phyloP scores from a whole-genome alignment of 2,888 invertebrate species.

The Stenodera caucasica region DNA sequence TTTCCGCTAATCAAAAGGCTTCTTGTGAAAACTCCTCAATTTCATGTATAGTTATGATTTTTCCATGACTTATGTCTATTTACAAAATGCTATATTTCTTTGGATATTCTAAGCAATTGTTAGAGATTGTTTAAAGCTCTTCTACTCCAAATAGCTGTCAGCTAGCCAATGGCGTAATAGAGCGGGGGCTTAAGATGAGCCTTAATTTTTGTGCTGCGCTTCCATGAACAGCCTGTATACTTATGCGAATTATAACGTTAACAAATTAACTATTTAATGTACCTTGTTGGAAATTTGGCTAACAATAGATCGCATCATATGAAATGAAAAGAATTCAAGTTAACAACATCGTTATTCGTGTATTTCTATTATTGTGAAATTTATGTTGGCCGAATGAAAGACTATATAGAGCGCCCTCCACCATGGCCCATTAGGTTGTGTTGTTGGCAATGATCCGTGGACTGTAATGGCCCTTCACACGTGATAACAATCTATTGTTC shows the following conservation, averaged over 20 bases:
- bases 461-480: slow-evolving; percentile 39
- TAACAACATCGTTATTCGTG: neutral
- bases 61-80: no score
- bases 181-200: no score
- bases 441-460: slow-evolving; percentile 38
- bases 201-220: no score
- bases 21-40: no score
- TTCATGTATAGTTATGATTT: no score
- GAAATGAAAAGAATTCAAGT: neutral
- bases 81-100: no score
- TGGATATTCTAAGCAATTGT: no score
- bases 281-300: neutral
- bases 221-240: no score
- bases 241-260: neutral
- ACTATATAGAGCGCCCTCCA: slow-evolving; percentile 28
- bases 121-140: no score
- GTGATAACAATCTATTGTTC: slow-evolving; percentile 28
- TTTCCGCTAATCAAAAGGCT: no score
- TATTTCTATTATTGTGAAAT: slow-evolving; percentile 32
- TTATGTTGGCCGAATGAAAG: slow-evolving; percentile 37
- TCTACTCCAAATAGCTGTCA: no score
- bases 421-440: slow-evolving; percentile 35
- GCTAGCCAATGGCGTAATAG: no score
- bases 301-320: neutral
- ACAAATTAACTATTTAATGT: neutral